phyloP scores from a whole-genome alignment of 2,113 vertebrate species.

The Paramisgurnus dabryanus region DNA sequence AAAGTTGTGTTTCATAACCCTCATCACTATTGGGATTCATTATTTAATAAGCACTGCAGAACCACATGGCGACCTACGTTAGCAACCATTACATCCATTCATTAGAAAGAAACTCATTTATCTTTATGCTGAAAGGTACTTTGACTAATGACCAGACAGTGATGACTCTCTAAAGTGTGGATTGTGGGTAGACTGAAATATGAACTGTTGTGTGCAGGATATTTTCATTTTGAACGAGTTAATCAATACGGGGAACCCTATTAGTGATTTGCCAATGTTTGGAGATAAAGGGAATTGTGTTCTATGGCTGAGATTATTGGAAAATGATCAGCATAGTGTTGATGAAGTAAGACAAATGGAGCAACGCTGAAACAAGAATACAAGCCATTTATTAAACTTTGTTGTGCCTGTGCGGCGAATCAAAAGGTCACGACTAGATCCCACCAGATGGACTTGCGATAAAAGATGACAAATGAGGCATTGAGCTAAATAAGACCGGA shows the following conservation, averaged over 20 bases:
- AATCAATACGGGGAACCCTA: background rate
- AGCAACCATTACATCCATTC: background rate
- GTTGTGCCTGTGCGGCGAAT: background rate
- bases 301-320: background rate
- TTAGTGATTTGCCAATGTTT: background rate
- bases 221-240: background rate
- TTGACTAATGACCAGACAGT: conserved; percentile 26
- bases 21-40: too few species aligned
- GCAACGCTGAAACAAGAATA: background rate
- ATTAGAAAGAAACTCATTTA: background rate
- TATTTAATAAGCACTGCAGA: too few species aligned
- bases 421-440: conserved; percentile 21
- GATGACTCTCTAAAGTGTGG: conserved; percentile 15
- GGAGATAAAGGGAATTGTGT: background rate
- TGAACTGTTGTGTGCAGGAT: background rate
- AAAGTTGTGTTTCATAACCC: too few species aligned
- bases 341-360: conserved; percentile 28
- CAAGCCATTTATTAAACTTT: conserved; percentile 11
- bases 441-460: background rate
- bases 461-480: too few species aligned
- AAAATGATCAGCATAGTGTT: conserved; percentile 18
- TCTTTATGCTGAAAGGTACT: background rate
- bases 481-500: background rate
- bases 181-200: background rate
- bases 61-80: too few species aligned